Conservation (phyloP, 2,797 vertebrate species). For the Hylomyscus alleni region DNA sequence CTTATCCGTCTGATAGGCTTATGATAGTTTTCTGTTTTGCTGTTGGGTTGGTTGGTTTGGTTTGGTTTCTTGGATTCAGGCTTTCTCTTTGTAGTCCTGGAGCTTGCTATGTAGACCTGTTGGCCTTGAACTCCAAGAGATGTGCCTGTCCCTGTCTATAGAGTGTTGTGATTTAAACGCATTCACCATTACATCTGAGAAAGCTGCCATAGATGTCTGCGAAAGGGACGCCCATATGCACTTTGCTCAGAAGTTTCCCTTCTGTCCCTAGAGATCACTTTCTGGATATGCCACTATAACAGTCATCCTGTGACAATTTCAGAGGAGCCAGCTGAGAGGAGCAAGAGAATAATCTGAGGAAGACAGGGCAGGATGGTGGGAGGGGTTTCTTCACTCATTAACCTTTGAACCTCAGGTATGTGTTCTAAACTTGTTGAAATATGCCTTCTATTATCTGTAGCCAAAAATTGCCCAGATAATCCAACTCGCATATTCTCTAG, state of each 20-base stretch:
- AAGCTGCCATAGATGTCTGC: not conserved
- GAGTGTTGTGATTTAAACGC: not conserved
- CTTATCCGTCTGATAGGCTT: not conserved
- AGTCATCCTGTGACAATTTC: not conserved
- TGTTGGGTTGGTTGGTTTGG: not conserved
- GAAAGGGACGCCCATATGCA: not conserved
- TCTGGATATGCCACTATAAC: not conserved
- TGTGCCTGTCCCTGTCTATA: not conserved
- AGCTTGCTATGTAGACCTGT: not conserved
- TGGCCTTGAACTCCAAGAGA: not conserved
- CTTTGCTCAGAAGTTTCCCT: not conserved
- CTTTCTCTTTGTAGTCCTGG: not conserved
- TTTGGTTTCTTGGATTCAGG: not conserved
- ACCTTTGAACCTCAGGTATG: not conserved
- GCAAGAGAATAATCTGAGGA: not conserved
- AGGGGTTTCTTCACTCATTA: not conserved
- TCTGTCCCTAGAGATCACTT: constrained; percentile 15
- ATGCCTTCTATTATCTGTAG: constrained; percentile 3
- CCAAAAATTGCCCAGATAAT: not conserved
- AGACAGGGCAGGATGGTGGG: not conserved
- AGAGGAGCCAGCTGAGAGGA: not conserved
- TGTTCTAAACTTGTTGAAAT: not conserved
- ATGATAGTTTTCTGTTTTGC: not conserved
- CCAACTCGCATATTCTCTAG: not conserved
- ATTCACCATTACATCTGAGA: not conserved